Conservation (phyloP, 2,797 vertebrate species). For the Galagoides demidoff region DNA sequence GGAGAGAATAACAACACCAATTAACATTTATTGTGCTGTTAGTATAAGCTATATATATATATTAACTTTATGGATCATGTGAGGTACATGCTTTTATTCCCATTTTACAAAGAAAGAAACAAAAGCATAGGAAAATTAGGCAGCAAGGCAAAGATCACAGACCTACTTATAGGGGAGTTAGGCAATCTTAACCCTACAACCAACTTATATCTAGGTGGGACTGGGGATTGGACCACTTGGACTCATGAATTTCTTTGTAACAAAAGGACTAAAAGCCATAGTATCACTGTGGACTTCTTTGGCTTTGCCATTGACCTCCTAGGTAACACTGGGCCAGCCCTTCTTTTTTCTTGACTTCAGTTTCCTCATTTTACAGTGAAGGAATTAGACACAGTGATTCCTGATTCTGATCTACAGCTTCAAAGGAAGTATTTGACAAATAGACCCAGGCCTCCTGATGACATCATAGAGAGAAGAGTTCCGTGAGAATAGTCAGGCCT, state of each 20-base stretch:
- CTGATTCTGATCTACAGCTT: not conserved
- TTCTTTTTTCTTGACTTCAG: not conserved
- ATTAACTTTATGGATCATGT: not conserved
- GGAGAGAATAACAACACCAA: not conserved
- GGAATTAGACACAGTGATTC: not conserved
- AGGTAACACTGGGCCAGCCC: not conserved
- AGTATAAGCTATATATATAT: not conserved
- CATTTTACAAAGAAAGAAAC: constrained; percentile 28
- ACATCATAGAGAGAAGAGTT: constrained; percentile 70
- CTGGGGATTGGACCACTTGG: not conserved
- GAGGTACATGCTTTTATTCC: not conserved
- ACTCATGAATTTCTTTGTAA: not conserved
- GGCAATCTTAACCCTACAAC: not conserved
- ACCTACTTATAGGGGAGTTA: not conserved
- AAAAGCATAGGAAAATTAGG: not conserved
- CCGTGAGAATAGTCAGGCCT: not conserved
- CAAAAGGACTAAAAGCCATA: not conserved
- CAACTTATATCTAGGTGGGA: not conserved
- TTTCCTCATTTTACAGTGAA: constrained; percentile 23
- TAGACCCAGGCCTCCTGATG: not conserved
- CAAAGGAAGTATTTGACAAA: not conserved
- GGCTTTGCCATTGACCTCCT: not conserved
- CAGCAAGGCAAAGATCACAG: not conserved
- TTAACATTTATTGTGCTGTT: not conserved
- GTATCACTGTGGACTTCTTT: not conserved